Conservation (phyloP, 2,113 vertebrate genomes). For the Osmerus eperlanus region DNA sequence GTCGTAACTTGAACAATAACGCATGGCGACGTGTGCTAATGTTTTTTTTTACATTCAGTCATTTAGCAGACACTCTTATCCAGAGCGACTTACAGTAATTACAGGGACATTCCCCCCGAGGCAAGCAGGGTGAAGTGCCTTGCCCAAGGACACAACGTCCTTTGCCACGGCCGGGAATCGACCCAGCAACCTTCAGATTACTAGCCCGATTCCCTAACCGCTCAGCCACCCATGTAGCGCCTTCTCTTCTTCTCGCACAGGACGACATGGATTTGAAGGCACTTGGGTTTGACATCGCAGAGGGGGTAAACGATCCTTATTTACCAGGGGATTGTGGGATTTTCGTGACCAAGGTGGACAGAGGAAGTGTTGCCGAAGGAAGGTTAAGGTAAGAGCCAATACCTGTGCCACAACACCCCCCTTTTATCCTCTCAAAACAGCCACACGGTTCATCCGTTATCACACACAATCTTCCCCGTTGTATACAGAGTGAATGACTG, state of each 20-base stretch:
- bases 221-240: not conserved
- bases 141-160: too few relatives aligned
- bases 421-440: not conserved
- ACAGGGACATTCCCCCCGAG: too few relatives aligned
- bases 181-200: too few relatives aligned
- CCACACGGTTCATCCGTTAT: not conserved
- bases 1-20: too few relatives aligned
- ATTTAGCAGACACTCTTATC: too few relatives aligned
- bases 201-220: too few relatives aligned
- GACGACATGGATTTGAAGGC: constrained; percentile 95
- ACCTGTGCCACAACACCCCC: not conserved
- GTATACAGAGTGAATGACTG: constrained; percentile 91
- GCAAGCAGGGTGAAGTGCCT: too few relatives aligned
- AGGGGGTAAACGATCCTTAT: constrained; percentile 93
- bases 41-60: too few relatives aligned
- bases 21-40: too few relatives aligned
- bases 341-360: constrained; percentile 96
- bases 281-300: constrained; percentile 94
- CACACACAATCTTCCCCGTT: constrained; percentile 2
- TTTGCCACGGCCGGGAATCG: too few relatives aligned
- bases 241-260: constrained; percentile 58
- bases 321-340: constrained; percentile 94
- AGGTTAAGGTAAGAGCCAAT: constrained; percentile 80
- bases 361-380: constrained; percentile 95
- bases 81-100: too few relatives aligned